Evolutionary conservation across 2,888 invertebrate species (phyloP).

Genomic region (Athalia circularis): DNA sequence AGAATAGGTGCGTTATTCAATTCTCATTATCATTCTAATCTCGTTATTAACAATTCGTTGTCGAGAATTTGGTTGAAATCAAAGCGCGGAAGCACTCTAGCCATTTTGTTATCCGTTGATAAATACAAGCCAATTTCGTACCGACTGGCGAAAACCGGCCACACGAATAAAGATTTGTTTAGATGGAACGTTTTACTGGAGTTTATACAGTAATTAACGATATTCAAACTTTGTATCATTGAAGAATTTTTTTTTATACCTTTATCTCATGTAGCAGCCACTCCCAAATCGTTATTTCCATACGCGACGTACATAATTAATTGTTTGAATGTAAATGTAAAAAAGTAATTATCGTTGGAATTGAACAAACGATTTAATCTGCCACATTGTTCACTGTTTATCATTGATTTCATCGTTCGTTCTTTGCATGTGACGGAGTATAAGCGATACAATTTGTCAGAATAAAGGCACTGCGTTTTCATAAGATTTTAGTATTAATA

Average conservation of each 20-base stretch:
- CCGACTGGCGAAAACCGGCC: slow-evolving; percentile 69
- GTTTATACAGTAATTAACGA: slow-evolving; percentile 13
- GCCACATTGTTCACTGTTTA: not conserved
- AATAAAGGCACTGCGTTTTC: too few relatives aligned
- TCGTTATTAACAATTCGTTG: not conserved
- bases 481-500: not conserved
- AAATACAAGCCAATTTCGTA: slow-evolving; percentile 72
- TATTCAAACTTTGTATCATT: not conserved
- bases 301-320: not conserved
- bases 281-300: slow-evolving; percentile 21
- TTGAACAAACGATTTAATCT: not conserved
- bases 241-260: not conserved
- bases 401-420: not conserved
- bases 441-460: too few relatives aligned
- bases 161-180: slow-evolving; percentile 49
- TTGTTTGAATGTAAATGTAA: not conserved
- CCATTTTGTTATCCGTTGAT: slow-evolving; percentile 75
- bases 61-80: slow-evolving; percentile 13
- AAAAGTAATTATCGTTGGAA: slow-evolving; percentile 8
- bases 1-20: slow-evolving; percentile 15
- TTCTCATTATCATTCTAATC: not conserved
- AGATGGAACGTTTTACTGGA: slow-evolving; percentile 3
- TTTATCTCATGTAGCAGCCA: not conserved
- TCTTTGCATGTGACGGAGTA: too few relatives aligned
- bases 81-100: slow-evolving; percentile 56